Evolutionary conservation across 1,140 invertebrate species (phyloP).

Genomic region (Oedothorax gibbosus): DNA sequence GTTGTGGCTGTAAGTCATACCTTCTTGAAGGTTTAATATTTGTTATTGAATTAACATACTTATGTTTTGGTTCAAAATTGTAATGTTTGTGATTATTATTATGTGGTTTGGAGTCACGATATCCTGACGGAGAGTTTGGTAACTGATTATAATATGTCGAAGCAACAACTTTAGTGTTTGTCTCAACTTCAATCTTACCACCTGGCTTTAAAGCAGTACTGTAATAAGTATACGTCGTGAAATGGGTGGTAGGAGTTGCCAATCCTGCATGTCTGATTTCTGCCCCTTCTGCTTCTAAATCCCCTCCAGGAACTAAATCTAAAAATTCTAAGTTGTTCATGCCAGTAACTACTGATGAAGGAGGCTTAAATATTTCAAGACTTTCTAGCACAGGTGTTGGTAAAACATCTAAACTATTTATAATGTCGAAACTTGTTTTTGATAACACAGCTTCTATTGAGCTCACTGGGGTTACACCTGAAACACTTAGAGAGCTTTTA

Average conservation of each 20-base stretch:
- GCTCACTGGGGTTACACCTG: too few species aligned
- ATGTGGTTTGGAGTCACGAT: not conserved
- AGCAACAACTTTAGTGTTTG: constrained; percentile 35
- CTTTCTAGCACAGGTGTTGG: too few species aligned
- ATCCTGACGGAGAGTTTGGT: not conserved
- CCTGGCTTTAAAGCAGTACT: constrained; percentile 43
- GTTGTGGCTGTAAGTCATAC: constrained; percentile 20
- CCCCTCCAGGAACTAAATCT: constrained; percentile 10
- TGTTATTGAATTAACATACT: not conserved
- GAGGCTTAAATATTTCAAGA: too few species aligned
- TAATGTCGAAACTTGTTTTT: too few species aligned
- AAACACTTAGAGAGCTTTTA: too few species aligned
- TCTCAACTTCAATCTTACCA: constrained; percentile 7
- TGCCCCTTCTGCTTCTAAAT: constrained; percentile 29
- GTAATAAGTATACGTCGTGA: constrained; percentile 46
- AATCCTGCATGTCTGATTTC: constrained; percentile 13
- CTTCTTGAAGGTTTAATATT: constrained; percentile 18
- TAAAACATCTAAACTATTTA: too few species aligned
- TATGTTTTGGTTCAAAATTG: constrained; percentile 15
- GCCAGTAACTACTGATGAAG: not conserved
- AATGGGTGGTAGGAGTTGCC: constrained; percentile 23
- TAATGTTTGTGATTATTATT: constrained; percentile 3
- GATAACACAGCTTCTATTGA: too few species aligned
- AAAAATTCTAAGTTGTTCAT: not conserved
- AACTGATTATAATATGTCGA: constrained; percentile 1